These are phyloP conservation scores for Minunthozetes semirufus DNA, from an alignment of 2,888 invertebrate genomes.

Conservation along the genomic window DNA sequence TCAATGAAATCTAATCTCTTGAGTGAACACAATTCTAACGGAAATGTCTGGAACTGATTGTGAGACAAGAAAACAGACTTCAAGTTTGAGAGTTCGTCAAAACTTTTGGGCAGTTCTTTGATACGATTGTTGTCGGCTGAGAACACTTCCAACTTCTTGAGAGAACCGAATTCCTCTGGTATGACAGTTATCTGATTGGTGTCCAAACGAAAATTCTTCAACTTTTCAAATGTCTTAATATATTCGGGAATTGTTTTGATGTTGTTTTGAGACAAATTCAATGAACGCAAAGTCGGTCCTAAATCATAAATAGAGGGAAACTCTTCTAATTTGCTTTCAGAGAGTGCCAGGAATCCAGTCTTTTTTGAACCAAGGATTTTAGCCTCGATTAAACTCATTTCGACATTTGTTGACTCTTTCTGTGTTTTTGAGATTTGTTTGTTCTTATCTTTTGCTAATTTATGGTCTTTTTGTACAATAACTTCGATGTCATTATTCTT, in stretches of 20 bases:
- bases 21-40: neutral
- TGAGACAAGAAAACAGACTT: neutral
- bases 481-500: neutral
- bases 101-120: neutral
- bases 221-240: neutral
- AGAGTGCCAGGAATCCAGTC: neutral
- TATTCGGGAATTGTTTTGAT: constrained; percentile 5
- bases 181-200: neutral
- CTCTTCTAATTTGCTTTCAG: neutral
- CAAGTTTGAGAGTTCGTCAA: neutral
- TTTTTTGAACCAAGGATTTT: neutral
- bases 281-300: neutral
- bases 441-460: neutral
- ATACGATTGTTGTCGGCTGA: neutral
- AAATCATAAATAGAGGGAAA: neutral
- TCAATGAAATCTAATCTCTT: constrained; percentile 13
- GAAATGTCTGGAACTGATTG: neutral
- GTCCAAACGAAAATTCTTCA: neutral
- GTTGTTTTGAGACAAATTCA: neutral
- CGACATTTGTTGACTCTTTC: neutral
- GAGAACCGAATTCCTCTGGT: neutral
- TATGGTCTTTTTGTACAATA: neutral
- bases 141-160: neutral
- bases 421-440: neutral
- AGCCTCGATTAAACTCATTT: neutral